Evolutionary conservation across 23 tunicate genomes (phyloP).

Genomic region (Corella eumyota): DNA sequence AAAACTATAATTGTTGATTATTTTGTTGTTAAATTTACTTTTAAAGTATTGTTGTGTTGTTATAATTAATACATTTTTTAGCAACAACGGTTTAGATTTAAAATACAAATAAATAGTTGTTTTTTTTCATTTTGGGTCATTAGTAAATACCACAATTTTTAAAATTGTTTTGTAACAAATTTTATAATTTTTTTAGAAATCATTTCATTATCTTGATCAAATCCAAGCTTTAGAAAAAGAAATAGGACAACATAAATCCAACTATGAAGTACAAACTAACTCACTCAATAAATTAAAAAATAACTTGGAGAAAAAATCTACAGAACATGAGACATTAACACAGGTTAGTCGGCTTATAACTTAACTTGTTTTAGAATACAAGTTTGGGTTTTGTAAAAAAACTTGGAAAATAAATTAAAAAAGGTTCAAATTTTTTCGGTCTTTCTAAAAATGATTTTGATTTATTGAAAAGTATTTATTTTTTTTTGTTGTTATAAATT

Average conservation of each 20-base stretch:
- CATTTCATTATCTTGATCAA: slow-evolving; percentile 31
- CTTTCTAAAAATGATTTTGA: not conserved
- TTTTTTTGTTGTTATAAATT: not conserved
- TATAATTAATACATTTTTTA: no score
- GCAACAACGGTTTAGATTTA: no score
- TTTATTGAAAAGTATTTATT: not conserved
- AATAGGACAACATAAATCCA: slow-evolving; percentile 11
- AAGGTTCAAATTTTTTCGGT: not conserved
- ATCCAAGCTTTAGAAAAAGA: slow-evolving; percentile 21
- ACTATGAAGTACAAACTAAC: slow-evolving; percentile 2
- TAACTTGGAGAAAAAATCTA: slow-evolving; percentile 5
- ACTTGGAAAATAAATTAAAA: not conserved
- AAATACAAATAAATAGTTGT: no score
- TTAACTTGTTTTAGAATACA: not conserved
- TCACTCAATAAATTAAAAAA: no score
- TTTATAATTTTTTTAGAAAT: slow-evolving; percentile 16
- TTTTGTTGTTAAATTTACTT: no score
- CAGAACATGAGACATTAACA: slow-evolving; percentile 6
- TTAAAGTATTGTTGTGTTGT: no score
- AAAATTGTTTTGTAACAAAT: not conserved
- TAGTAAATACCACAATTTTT: not conserved
- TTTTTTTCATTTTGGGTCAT: no score
- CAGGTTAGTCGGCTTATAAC: not conserved
- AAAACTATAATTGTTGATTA: no score
- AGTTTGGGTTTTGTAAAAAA: not conserved